Base-by-base conservation (phyloP, 2,113 vertebrate species). In the Silurus asotus region DNA sequence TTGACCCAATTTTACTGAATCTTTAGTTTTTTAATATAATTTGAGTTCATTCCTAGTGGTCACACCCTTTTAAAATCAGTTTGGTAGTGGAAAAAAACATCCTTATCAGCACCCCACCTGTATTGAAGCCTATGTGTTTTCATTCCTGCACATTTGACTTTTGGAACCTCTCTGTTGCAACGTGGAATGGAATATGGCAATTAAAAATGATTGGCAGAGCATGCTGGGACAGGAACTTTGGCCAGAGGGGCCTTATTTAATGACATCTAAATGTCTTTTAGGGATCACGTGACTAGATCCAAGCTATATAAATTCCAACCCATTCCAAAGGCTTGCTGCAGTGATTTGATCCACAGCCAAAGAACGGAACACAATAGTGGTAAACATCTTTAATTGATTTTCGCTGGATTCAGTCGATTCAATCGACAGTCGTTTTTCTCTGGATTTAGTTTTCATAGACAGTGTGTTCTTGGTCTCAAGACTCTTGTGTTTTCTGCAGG, bases 121-220 rank as follows among this genome's bases (percentile, higher is more conserved):
- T 51, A 23, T 20, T 28, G 37, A 76, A 76, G 23, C 3, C 3
- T 53, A 15, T 17, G n/a, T 51, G 75, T 79, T 85, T 65, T 45
- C 20, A 76, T 55, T 65, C 58, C 58, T 8, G 61, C 15, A 82
- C 86, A 65, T 82, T 80, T 85, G 75, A 64, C 70, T 62, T 51
- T 87, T 84, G 89, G 87, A 89, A 70, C 8, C 69, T 85, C 86
- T 37, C 20, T 89, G 37, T 61, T 88, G 74, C 55, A 62, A 94
- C 93, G 93, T 94, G 93, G 93, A 93, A 90, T 86, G 80, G 51
- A 72, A 56, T 83, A 88, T 81, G 28, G 92, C 90, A 92, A 92
- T 94, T 94, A 94, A 94, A 92, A 78, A 48, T 92, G 90, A 94
- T 91, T 92, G 86, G 53, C 85, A 14, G 92, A 89, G 87, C 49